Evolutionary conservation across 2,113 vertebrate genomes (phyloP).

Genomic region (Neodon shergylaensis): DNA sequence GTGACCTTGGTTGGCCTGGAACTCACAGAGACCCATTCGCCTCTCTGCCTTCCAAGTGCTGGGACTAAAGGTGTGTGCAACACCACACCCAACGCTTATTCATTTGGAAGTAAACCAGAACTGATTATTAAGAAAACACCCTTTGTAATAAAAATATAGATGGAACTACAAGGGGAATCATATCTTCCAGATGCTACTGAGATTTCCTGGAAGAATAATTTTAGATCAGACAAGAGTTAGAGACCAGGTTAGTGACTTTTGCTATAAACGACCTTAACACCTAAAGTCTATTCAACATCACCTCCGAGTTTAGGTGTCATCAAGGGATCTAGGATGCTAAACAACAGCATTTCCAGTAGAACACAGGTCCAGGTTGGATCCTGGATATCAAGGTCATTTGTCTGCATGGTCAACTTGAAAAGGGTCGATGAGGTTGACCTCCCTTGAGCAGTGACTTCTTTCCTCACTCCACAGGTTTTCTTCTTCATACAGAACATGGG

Average conservation of each 20-base stretch:
- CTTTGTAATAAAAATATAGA: conserved; percentile 27
- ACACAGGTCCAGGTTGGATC: not conserved
- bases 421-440: rapidly evolving
- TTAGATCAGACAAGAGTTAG: not conserved
- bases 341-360: not conserved
- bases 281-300: not conserved
- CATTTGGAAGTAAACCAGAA: conserved; percentile 55
- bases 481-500: not conserved
- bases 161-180: not conserved
- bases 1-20: not conserved
- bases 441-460: not conserved
- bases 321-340: not conserved
- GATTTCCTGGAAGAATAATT: conserved; percentile 65
- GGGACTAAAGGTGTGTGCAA: no score
- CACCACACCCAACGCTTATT: not conserved
- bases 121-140: conserved; percentile 8
- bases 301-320: not conserved
- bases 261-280: not conserved
- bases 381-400: not conserved
- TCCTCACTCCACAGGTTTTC: not conserved
- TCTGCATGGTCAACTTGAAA: rapidly evolving
- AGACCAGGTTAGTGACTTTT: not conserved
- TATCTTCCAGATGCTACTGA: conserved; percentile 33
- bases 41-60: not conserved
- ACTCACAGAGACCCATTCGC: not conserved